Percentiles rank a stretch among this genome's conserved stretches.
phyloP scores from a whole-genome alignment of 2,888 invertebrate genomes.

The Seira ritae region DNA sequence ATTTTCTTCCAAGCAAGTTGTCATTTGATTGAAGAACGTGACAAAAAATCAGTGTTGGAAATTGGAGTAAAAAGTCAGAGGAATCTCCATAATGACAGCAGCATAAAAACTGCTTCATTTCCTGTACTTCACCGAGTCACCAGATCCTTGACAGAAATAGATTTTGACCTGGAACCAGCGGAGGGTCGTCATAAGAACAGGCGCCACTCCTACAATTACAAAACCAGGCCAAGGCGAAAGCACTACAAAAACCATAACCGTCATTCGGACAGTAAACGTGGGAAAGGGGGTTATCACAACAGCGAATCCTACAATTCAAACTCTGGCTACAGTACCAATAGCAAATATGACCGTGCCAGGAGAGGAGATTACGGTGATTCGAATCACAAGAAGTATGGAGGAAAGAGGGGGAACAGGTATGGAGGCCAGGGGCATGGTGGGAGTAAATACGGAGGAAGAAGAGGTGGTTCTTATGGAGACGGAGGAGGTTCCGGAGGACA shows the following conservation, averaged over 20 bases:
- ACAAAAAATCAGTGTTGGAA: too few species aligned
- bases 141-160: constrained; percentile 36
- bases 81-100: too few species aligned
- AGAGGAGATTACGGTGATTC: constrained; percentile 57
- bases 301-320: constrained; percentile 58
- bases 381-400: constrained; percentile 58
- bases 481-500: constrained; percentile 40
- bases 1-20: too few species aligned
- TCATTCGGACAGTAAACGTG: constrained; percentile 50
- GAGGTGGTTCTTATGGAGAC: constrained; percentile 38
- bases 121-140: too few species aligned
- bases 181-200: constrained; percentile 57
- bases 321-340: constrained; percentile 54
- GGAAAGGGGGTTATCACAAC: constrained; percentile 64
- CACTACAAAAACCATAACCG: constrained; percentile 63
- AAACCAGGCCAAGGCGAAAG: constrained; percentile 41
- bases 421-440: constrained; percentile 51
- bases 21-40: too few species aligned
- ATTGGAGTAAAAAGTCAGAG: too few species aligned
- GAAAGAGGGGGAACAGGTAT: constrained; percentile 43
- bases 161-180: constrained; percentile 37
- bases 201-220: constrained; percentile 52
- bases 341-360: constrained; percentile 51
- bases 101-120: too few species aligned
- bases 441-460: constrained; percentile 45